Percentiles rank a stretch among this genome's conserved stretches.
Evolutionary conservation across 2,113 vertebrate genomes (phyloP).

Genomic region (Hystrix brachyura): DNA sequence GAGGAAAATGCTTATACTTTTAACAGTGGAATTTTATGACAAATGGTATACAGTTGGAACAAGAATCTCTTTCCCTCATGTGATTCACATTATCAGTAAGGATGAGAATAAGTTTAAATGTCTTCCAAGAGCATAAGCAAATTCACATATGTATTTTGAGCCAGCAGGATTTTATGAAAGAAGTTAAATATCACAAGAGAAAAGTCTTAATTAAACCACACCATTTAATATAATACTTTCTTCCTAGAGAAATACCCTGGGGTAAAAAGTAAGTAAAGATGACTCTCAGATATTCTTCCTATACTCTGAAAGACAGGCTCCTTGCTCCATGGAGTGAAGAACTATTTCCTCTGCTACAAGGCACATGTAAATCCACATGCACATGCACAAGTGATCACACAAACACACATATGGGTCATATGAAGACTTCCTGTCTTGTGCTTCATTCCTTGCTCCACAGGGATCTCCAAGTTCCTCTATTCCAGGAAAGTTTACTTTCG

Average conservation of each 20-base stretch:
- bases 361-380: rapidly evolving
- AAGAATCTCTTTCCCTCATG: neutral
- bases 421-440: neutral
- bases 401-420: rapidly evolving
- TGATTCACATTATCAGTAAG: neutral
- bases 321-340: neutral
- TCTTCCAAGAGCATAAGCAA: neutral
- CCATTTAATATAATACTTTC: neutral
- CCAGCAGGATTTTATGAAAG: neutral
- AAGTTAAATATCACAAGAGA: neutral
- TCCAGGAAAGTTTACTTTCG: neutral
- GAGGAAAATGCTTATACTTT: neutral
- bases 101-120: neutral
- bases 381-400: neutral
- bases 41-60: neutral
- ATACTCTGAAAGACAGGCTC: neutral
- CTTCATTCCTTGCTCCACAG: neutral
- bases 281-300: neutral
- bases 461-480: neutral
- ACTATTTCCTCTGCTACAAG: neutral
- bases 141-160: neutral
- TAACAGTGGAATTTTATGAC: neutral
- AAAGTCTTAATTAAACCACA: neutral
- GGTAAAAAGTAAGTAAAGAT: neutral
- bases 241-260: neutral